Base-by-base conservation (phyloP, 2,797 vertebrate species). In the Hippopotamyrus pictus region DNA sequence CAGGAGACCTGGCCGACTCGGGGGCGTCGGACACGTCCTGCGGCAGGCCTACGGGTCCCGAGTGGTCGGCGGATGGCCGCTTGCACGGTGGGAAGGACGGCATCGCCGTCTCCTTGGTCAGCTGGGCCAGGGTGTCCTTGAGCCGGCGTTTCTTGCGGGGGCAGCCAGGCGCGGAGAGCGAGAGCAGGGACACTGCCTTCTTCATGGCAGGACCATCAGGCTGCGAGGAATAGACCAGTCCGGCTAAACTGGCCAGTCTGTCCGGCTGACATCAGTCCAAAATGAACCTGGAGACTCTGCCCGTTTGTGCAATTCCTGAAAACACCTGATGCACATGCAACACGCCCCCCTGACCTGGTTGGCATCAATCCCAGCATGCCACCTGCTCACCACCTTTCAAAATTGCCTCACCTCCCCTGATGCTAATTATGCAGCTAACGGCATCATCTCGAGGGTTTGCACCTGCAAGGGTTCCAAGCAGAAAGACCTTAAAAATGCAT, bases 1-100 rank as follows among this genome's bases (percentile, higher is more conserved):
- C 94, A n/a, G 93, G 94, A 41, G 95, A 90, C 90, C 95, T 93
- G 92, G 96, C 96, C 0, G 97, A 97, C 14, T 99, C 98, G 0
- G 98, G 98, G 6, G 98, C 98, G 92, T 98, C 98, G 41, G 98
- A 99, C 92, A 99, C 97, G 94, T 99, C 98, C 89, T 99, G 95
- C 90, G 99, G 94, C 50, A 98, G 99, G 0, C 97, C 97, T 87
- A 97, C 96, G 0, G 98, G 98, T 89, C 98, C 94, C 0, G 97
- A 97, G 94, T 97, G 97, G 48, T 99, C 99, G 19, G 97, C 97
- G 0, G 99, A 99, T 0, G 96, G 96, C 37, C 97, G 95, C 93
- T 99, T 99, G 7, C 97, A 96, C 22, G 98, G 98, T 12, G 97
- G 98, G 91, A 99, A 99, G 0, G 98, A 97, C 0, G 98, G 99